Conservation (phyloP, 2,113 vertebrate genomes). For the Hystrix brachyura region DNA sequence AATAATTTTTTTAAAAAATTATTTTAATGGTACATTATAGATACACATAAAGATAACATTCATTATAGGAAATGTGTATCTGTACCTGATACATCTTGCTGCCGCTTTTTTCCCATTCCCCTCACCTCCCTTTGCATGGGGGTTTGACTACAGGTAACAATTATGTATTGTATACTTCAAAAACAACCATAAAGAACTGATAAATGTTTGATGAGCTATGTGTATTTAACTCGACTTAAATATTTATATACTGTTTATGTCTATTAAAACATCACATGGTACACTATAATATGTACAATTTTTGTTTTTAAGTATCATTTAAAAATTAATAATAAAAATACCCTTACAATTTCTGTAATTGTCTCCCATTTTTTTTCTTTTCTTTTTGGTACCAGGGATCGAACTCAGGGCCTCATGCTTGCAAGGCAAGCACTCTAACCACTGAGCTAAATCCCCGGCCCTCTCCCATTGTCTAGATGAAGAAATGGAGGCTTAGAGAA, state of each 20-base stretch:
- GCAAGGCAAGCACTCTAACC: too few relatives aligned
- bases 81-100: too few relatives aligned
- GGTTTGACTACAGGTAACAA: background rate
- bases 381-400: too few relatives aligned
- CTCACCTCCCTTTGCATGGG: background rate
- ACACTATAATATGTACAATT: background rate
- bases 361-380: too few relatives aligned
- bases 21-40: too few relatives aligned
- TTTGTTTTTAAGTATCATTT: background rate
- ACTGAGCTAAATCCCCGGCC: too few relatives aligned
- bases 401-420: too few relatives aligned
- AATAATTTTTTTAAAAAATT: too few relatives aligned
- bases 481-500: background rate
- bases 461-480: background rate
- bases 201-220: background rate
- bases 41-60: too few relatives aligned
- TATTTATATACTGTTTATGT: background rate
- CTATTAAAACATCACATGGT: background rate
- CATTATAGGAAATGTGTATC: too few relatives aligned
- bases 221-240: background rate
- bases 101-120: too few relatives aligned
- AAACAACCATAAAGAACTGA: background rate
- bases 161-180: background rate
- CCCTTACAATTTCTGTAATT: background rate
- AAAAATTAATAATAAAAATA: background rate